phyloP scores from a whole-genome alignment of 2,888 invertebrate genomes.

The Parapristionchus giblindavisi region DNA sequence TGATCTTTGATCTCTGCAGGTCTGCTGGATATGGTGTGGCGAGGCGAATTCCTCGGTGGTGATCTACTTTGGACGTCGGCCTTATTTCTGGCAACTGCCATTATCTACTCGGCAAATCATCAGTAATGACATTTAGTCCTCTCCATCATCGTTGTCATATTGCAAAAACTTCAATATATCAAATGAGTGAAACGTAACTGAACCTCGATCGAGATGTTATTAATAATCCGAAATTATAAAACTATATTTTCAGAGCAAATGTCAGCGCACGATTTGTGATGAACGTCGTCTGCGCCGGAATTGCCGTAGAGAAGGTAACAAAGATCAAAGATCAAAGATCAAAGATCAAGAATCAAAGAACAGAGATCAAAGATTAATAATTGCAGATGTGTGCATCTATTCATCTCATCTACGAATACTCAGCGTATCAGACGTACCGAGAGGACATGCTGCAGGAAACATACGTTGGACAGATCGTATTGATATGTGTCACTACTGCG shows the following conservation, averaged over 20 bases:
- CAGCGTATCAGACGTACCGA: slow-evolving; percentile 30
- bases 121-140: slow-evolving; percentile 43
- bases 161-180: background rate
- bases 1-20: slow-evolving; percentile 36
- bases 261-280: slow-evolving; percentile 61
- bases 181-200: background rate
- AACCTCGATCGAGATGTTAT: background rate
- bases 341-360: background rate
- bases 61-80: slow-evolving; percentile 66
- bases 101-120: slow-evolving; percentile 60
- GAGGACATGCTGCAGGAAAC: slow-evolving; percentile 43
- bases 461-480: slow-evolving; percentile 62
- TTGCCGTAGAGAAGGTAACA: slow-evolving; percentile 59
- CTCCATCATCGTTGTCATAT: background rate
- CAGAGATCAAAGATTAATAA: background rate
- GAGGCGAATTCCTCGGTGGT: slow-evolving; percentile 65
- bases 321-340: background rate
- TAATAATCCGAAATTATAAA: background rate
- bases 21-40: slow-evolving; percentile 61
- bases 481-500: slow-evolving; percentile 60
- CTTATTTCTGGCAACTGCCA: slow-evolving; percentile 60
- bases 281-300: slow-evolving; percentile 57
- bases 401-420: slow-evolving; percentile 67
- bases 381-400: slow-evolving; percentile 54
- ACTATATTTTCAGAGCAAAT: slow-evolving; percentile 48